Evolutionary conservation across 2,888 invertebrate genomes (phyloP).

Genomic region (Busseola fusca): DNA sequence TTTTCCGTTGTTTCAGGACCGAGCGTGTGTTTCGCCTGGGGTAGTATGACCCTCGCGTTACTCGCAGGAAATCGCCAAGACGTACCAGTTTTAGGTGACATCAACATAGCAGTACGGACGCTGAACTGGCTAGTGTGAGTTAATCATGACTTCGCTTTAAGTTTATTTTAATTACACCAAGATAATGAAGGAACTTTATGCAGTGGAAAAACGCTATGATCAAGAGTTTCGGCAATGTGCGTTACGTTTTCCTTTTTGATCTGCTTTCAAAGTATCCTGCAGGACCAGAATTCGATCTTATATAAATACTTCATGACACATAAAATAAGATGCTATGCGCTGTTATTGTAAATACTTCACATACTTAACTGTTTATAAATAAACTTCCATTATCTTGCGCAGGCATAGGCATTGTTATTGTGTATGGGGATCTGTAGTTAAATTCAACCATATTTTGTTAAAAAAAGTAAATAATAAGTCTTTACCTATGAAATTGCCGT

Average conservation of each 20-base stretch:
- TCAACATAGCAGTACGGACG: slow-evolving; percentile 51
- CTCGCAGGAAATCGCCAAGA: slow-evolving; percentile 81
- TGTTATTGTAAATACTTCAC: slow-evolving; percentile 13
- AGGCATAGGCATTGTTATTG: background rate
- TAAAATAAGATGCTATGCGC: background rate
- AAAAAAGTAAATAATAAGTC: too few relatives aligned
- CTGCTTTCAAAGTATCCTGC: background rate
- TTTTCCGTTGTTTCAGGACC: slow-evolving; percentile 64
- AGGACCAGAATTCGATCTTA: background rate
- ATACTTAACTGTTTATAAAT: slow-evolving; percentile 9
- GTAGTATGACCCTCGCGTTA: slow-evolving; percentile 71
- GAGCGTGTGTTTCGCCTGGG: slow-evolving; percentile 62
- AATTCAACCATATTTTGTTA: too few relatives aligned
- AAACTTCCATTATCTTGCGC: slow-evolving; percentile 2
- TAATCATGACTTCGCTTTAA: slow-evolving; percentile 38
- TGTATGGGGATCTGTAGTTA: background rate
- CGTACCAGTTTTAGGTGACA: slow-evolving; percentile 71
- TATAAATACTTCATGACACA: slow-evolving; percentile 16
- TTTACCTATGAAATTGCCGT: too few relatives aligned
- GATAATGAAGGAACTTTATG: background rate
- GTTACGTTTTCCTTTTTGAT: background rate
- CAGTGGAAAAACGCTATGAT: background rate
- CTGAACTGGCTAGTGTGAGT: slow-evolving; percentile 35
- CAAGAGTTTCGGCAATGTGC: background rate
- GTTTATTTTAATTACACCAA: slow-evolving; percentile 44